phyloP scores from a whole-genome alignment of 1,140 invertebrate genomes.

The Sweltsa coloradensis region DNA sequence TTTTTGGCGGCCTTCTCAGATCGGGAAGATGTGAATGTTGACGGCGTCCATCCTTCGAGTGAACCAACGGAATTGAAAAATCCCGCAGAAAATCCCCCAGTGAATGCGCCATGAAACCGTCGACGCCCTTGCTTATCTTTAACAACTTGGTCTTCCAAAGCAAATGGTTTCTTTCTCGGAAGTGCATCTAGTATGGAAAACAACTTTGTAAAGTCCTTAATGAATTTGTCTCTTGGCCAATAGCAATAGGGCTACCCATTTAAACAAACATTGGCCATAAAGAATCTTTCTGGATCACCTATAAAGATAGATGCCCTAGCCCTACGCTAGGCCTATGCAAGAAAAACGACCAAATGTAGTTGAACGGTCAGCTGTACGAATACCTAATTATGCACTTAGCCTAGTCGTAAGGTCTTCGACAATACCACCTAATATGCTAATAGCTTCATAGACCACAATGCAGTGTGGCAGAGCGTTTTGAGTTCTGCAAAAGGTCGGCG shows the following conservation, averaged over 20 bases:
- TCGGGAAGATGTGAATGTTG: conserved; percentile 82
- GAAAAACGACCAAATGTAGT: background rate
- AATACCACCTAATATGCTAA: no score
- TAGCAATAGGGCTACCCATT: conserved; percentile 11
- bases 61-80: conserved; percentile 95
- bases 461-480: no score
- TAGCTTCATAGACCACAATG: no score
- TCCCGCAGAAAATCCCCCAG: conserved; percentile 96
- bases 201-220: no score
- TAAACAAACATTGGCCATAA: background rate
- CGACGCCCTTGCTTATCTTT: conserved; percentile 80
- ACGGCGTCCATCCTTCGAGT: conserved; percentile 89
- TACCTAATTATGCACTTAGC: no score
- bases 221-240: no score
- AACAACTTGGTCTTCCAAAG: conserved; percentile 82
- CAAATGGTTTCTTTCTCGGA: conserved; percentile 64
- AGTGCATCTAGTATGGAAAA: conserved; percentile 47
- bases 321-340: background rate
- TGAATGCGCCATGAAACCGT: conserved; percentile 98
- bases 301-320: background rate
- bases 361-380: background rate
- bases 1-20: conserved; percentile 41
- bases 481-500: no score
- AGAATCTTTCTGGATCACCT: background rate
- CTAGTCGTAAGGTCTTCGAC: no score